Base-by-base conservation (phyloP, 2,888 invertebrate genomes). In the Apodemia hepburni region DNA sequence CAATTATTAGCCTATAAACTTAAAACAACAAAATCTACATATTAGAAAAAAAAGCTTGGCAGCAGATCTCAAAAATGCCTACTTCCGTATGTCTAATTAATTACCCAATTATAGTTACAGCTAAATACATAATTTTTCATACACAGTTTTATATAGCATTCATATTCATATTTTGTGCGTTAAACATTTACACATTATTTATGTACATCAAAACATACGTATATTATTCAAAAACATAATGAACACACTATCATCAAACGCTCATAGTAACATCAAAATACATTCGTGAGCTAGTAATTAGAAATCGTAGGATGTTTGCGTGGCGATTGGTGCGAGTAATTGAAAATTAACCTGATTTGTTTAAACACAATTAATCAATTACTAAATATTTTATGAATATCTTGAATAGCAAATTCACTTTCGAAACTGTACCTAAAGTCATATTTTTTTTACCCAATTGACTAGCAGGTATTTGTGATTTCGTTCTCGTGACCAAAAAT, bases 141-240 rank as follows among this genome's bases (percentile, higher is more conserved):
- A 74, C 70, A 70, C 69, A 70, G 71, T 68, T 68, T 70, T 68
- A 71, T 65, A 61, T 65, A 68, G 67, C 65, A 68, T 65, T 66
- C 66, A 63, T 79, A 81, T 75, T 78, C 80, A 78, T 84, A 84
- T 84, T 86, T 91, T 91, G 91, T 91, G 91, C 91, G 91, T 91
- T 91, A 88, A 88, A 90, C 88, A 88, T 89, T 89, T 90, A 90
- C 85, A 88, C 83, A 80, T 90, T 89, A 90, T 87, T 87, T 91
- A 91, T 91, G 84, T 91, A 91, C 91, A 91, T 81, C 87, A 87
- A 90, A 87, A 87, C 84, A 88, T 88, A 89, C 87, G 81, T 87
- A 87, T 86, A 86, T 86, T 82, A 86, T 82, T 84, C 77, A 79
- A 84, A 85, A 87, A 86, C 82, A 81, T 81, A 88, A 85, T 84